phyloP scores from a whole-genome alignment of 2,888 invertebrate species.

The Slavum lentiscoides region DNA sequence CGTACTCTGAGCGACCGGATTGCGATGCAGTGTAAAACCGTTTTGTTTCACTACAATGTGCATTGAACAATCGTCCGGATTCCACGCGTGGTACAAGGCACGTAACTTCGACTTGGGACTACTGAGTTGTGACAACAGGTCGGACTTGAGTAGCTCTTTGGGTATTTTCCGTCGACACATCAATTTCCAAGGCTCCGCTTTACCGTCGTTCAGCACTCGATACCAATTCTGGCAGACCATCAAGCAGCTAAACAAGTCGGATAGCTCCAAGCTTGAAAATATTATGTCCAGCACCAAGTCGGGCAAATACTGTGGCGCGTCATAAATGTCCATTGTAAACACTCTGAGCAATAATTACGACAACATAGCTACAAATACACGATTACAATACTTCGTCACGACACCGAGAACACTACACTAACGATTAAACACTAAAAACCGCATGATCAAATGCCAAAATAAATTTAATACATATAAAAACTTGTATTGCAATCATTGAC shows the following conservation, averaged over 20 bases:
- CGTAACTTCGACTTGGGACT: constrained; percentile 92
- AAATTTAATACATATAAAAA: background rate
- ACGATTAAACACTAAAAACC: background rate
- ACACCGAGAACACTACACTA: background rate
- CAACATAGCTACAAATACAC: background rate
- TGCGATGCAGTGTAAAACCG: constrained; percentile 95
- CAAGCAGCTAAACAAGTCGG: constrained; percentile 85
- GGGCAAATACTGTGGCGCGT: constrained; percentile 68
- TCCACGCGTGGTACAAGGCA: constrained; percentile 95
- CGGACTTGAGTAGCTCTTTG: constrained; percentile 85
- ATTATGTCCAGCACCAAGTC: constrained; percentile 85
- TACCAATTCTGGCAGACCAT: constrained; percentile 94
- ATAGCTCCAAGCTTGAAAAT: constrained; percentile 86
- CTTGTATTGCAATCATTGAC: background rate
- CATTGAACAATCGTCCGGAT: constrained; percentile 93
- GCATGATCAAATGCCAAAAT: background rate
- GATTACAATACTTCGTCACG: background rate
- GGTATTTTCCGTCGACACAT: constrained; percentile 85
- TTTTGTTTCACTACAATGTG: constrained; percentile 96
- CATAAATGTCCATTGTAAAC: constrained; percentile 14
- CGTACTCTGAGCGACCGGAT: constrained; percentile 97
- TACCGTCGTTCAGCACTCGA: constrained; percentile 85
- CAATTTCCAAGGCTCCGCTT: constrained; percentile 92
- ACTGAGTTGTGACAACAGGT: constrained; percentile 82
- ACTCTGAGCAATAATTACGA: background rate